Evolutionary conservation across 2,113 vertebrate genomes (phyloP), one percentile per base, ranked within the genome.

Genomic region (Axis porcinus): DNA sequence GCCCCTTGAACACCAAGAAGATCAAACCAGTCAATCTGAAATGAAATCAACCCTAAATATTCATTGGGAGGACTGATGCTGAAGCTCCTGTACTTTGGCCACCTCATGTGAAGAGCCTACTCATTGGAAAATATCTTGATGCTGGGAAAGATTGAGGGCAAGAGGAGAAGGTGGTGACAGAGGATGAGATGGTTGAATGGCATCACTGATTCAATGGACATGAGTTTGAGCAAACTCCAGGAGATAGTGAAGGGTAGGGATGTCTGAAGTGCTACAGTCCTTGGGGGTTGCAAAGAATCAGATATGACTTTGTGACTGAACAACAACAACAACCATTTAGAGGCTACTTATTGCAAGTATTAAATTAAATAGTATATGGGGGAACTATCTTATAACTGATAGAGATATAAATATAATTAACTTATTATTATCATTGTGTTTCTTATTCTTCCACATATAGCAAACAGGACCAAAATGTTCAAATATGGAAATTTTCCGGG

Each of bases 381-480:
- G 36, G 43, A 87, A 36, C 9, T 36, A 36, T 23, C 23, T 81
- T 92, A 74, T 52, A 86, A 64, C 45, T 89, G 62, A 82, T 45
- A 81, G 58, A 82, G 30, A 30, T 52, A 76, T 16, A 81, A 33
- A 62, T 30, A 55, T 30, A 55, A 76, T 45, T 55, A 67, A n/a
- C 70, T 60, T 47, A 86, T 4, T 64, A 52, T 89, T 82, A 84
- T 52, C 16, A 82, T 52, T 23, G 7, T 87, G 92, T 52, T 62
- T 45, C 28, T 83, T 47, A 11, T 55, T 96, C 28, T 91, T 93
- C n/a, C 52, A 85, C 2, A 3, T 13, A 25, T 0, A 58, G 47
- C n/a, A 92, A 94, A 90, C 2, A 97, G 33, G n/a, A 90, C 5
- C 58, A 70, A 91, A 57, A 95, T 43, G 27, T 95, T 92, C 50